Percentiles rank a stretch among this genome's conserved stretches.
These are phyloP conservation scores for Egretta garzetta DNA, from an alignment of 2,113 vertebrate genomes.

Conservation along the genomic window DNA sequence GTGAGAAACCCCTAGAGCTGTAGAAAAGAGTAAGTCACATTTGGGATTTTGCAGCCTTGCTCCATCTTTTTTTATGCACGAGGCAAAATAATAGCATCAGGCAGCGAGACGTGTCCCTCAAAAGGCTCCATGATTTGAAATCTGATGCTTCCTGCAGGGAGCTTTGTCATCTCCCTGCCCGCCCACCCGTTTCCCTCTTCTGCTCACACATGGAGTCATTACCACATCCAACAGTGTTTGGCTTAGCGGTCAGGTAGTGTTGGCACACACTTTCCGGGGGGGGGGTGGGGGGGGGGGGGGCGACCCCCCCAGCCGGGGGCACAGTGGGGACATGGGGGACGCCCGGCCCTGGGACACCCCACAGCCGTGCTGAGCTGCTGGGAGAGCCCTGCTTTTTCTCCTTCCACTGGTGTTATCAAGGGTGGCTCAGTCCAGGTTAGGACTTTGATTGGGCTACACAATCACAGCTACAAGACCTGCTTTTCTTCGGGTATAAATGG, in stretches of 20 bases:
- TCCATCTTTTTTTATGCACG: background rate
- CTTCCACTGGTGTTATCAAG: background rate
- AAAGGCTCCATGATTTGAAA: background rate
- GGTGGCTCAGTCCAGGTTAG: background rate
- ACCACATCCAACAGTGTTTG: background rate
- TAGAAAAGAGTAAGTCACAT: background rate
- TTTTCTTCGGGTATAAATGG: background rate
- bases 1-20: background rate
- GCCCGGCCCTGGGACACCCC: no score
- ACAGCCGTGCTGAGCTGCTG: no score
- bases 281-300: no score
- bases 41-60: background rate
- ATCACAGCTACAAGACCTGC: background rate
- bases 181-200: background rate
- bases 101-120: fast-evolving
- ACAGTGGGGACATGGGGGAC: no score
- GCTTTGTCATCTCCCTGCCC: background rate
- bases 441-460: background rate
- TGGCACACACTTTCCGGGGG: background rate
- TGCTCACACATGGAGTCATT: background rate
- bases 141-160: background rate
- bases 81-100: background rate
- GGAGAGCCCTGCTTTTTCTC: background rate
- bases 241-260: fast-evolving
- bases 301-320: no score